Base-by-base conservation (phyloP, 2,888 invertebrate species). In the Nomada fabriciana region DNA sequence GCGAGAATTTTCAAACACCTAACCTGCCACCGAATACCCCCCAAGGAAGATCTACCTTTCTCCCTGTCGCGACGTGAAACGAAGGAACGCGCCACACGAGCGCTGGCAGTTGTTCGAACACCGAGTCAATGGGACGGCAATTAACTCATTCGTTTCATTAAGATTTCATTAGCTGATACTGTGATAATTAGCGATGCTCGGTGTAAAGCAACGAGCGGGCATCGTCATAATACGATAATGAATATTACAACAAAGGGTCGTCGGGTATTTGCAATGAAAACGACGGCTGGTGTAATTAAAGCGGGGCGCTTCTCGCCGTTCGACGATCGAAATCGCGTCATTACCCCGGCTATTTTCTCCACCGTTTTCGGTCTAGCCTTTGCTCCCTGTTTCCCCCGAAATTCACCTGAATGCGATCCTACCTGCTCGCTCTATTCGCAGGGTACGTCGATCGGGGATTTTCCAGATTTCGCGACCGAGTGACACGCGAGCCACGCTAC, bases 1-100 rank as follows among this genome's bases (percentile, higher is more conserved):
- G 64, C 53, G 64, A 75, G 76, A 87, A 83, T 87, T 87, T 78
- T 61, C 61, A 83, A 85, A 77, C 75, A 13, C 20, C 61, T 10
- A 18, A 18, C 25, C 13, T 15, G 7, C n/a, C 50, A 3, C 10
- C 60, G 36, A 7, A 7, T 18, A n/a, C 55, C 57, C 57, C 42
- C 36, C n/a, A 36, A 67, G 52, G n/a, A 4, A 13, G 18, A 23
- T 60, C 7, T n/a, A 11, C 18, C 15, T 0, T 63, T 47, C 15
- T 9, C 15, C 42, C 2, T n/a, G 2, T 2, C 43, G 18, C 64
- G 25, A 29, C n/a, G 7, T 10, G 18, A 15, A 20, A 18, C 9
- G 25, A 47, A 47, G 20, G 5, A n/a, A 23, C 9, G 43, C 11
- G 36, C 36, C 36, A 9, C 55, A 67, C 4, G 53, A 2, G 50